phyloP scores from a whole-genome alignment of 2,888 invertebrate genomes.

The Phaedon cochleariae region DNA sequence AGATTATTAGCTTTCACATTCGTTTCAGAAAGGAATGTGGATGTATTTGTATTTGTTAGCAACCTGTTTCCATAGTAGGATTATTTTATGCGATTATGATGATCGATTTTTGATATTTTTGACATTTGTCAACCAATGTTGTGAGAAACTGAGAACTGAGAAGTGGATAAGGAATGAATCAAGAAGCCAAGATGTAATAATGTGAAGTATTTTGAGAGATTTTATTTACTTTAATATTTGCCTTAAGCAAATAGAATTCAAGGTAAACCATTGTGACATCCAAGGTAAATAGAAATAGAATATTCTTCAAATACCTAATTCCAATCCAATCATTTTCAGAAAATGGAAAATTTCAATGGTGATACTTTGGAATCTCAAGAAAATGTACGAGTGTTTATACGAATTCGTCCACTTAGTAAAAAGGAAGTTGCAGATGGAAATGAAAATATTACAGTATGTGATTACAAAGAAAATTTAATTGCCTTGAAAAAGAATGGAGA shows the following conservation, averaged over 20 bases:
- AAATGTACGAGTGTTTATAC: constrained; percentile 95
- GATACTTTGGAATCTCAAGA: constrained; percentile 64
- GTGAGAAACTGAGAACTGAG: too few relatives aligned
- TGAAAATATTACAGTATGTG: constrained; percentile 79
- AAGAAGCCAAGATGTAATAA: background rate
- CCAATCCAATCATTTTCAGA: constrained; percentile 10
- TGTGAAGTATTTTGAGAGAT: constrained; percentile 4
- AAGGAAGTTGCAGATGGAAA: constrained; percentile 80
- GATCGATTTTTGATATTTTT: background rate
- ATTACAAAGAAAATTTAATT: constrained; percentile 79
- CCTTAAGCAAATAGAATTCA: constrained; percentile 19
- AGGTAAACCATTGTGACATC: constrained; percentile 23
- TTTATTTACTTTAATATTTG: constrained; percentile 9
- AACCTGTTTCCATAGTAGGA: too few relatives aligned
- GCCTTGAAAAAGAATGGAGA: constrained; percentile 80
- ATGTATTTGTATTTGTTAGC: too few relatives aligned
- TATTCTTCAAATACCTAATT: background rate
- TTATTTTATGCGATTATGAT: background rate
- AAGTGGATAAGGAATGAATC: too few relatives aligned
- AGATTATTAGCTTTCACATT: too few relatives aligned
- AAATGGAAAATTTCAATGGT: constrained; percentile 41
- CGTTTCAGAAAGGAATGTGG: too few relatives aligned
- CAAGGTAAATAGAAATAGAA: constrained; percentile 9
- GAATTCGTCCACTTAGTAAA: constrained; percentile 91
- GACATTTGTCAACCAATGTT: background rate